Evolutionary conservation across 2,113 vertebrate species (phyloP), one percentile per base, ranked within the genome.

Genomic region (Willisornis vidua): DNA sequence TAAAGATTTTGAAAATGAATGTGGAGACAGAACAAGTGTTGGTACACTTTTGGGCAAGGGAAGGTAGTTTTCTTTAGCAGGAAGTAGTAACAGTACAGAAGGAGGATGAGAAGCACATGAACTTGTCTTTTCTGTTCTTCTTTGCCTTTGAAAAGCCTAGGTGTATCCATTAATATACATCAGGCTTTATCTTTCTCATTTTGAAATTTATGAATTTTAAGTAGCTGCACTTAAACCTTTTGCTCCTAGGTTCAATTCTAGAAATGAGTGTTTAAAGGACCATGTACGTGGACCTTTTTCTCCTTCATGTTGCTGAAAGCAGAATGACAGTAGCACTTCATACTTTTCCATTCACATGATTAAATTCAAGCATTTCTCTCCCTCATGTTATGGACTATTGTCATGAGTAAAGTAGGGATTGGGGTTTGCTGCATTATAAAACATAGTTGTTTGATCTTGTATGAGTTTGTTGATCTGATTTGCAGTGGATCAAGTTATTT

Each of bases 351-450:
- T 80, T 26, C 35, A 26, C 11, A 48, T 66, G 52, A 81, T 33
- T n/a, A 90, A 92, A 85, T 29, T 89, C 66, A 28, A 94, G n/a
- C 41, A 41, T 87, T 89, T 91, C 23, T 72, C 37, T 35, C 52
- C 75, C 71, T 70, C 66, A 7, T 86, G 57, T 63, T 85, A 39
- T 49, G 31, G 17, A 29, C 25, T 17, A 86, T 87, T 4, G 3
- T 83, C 68, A 54, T 52, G 29, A 70, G 43, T 59, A 54, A 93
- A 83, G 59, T 74, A 83, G 35, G 70, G 55, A 62, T 28, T 83
- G 79, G 96, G 93, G 78, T 77, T 92, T 96, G 58, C 55, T 74
- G 79, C 90, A 95, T 96, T 87, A 80, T 92, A 90, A 92, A 96
- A 86, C 55, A 61, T 54, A 85, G 80, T 78, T 94, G 37, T 80